Percentiles rank a stretch among this genome's conserved stretches.
phyloP scores from a whole-genome alignment of 1,140 invertebrate genomes.

The Halotydeus destructor region DNA sequence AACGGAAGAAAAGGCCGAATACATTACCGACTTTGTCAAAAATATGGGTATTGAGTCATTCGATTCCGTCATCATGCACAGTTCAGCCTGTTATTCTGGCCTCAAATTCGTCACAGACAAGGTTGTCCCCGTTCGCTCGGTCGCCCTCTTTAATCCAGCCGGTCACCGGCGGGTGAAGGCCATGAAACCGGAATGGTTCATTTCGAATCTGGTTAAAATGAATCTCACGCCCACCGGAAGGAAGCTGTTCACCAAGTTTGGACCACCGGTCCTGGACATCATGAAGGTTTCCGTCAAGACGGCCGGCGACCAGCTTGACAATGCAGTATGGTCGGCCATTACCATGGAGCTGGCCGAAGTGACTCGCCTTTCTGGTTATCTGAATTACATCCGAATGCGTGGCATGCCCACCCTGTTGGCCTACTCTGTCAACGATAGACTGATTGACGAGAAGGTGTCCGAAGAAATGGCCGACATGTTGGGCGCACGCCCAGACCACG shows the following conservation, averaged over 20 bases:
- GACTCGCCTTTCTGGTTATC: not conserved
- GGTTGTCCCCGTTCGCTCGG: not conserved
- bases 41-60: no score
- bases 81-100: no score
- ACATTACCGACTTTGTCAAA: no score
- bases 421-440: not conserved
- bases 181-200: constrained; percentile 4
- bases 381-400: not conserved
- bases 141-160: not conserved
- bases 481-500: no score
- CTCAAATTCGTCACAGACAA: no score
- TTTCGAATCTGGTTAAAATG: not conserved
- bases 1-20: no score
- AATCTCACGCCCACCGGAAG: not conserved
- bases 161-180: not conserved
- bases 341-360: not conserved
- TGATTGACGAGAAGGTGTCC: constrained; percentile 1
- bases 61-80: no score
- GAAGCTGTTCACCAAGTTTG: not conserved
- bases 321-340: not conserved
- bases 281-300: not conserved
- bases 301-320: constrained; percentile 2
- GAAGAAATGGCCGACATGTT: constrained; percentile 1
- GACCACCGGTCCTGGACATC: not conserved
- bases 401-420: no score